These are phyloP conservation scores for Pammene fasciana DNA, from an alignment of 2,888 invertebrate species.

Conservation along the genomic window DNA sequence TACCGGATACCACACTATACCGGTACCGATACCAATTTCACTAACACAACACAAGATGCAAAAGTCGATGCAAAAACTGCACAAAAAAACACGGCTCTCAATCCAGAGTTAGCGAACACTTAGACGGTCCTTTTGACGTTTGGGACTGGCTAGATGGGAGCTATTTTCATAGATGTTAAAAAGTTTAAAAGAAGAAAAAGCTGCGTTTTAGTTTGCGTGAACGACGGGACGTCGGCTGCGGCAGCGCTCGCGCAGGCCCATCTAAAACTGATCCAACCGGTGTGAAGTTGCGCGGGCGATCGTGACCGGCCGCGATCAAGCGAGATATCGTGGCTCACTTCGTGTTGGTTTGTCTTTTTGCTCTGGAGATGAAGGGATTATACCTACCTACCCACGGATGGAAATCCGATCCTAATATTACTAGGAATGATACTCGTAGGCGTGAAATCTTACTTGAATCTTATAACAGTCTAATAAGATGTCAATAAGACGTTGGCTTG, in stretches of 20 bases:
- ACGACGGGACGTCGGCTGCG: conserved; percentile 46
- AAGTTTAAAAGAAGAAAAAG: conserved; percentile 57
- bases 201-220: conserved; percentile 57
- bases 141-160: conserved; percentile 22
- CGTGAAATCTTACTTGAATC: conserved; percentile 45
- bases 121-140: conserved; percentile 15
- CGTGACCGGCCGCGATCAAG: conserved; percentile 62
- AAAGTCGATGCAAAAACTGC: conserved; percentile 58
- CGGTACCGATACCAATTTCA: conserved; percentile 66
- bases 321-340: conserved; percentile 53
- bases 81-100: conserved; percentile 38
- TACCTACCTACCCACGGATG: conserved; percentile 33
- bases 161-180: conserved; percentile 40
- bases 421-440: conserved; percentile 38
- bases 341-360: conserved; percentile 43
- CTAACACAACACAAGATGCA: conserved; percentile 59
- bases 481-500: conserved; percentile 4
- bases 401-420: conserved; percentile 36
- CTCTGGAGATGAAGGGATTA: conserved; percentile 36
- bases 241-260: conserved; percentile 70
- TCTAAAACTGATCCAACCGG: conserved; percentile 79
- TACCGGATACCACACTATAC: conserved; percentile 56
- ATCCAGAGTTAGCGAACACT: conserved; percentile 11
- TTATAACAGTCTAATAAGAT: conserved; percentile 46
- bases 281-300: conserved; percentile 65